Percentiles rank a stretch among this genome's conserved stretches.
phyloP scores from a whole-genome alignment of 2,888 invertebrate genomes.

The Tipula confusa region DNA sequence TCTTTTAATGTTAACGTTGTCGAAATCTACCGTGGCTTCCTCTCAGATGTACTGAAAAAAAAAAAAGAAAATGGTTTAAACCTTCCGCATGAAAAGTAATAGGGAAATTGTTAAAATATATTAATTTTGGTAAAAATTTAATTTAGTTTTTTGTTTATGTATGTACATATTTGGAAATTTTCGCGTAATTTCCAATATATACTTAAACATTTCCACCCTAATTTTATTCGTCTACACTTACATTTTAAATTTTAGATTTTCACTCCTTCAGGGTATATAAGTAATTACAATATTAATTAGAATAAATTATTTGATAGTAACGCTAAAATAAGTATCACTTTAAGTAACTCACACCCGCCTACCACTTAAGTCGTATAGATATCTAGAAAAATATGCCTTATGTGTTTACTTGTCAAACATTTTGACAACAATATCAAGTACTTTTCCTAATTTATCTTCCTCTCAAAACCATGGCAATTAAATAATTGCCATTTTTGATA shows the following conservation, averaged over 20 bases:
- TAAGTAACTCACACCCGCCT: not conserved
- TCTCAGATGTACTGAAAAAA: not conserved
- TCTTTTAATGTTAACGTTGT: not conserved
- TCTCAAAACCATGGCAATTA: conserved; percentile 20
- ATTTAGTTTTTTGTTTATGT: not conserved
- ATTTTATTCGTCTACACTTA: not conserved
- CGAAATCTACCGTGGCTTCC: not conserved
- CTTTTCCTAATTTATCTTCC: not conserved
- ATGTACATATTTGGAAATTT: not conserved
- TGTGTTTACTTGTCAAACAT: not conserved
- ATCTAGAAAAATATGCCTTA: not conserved
- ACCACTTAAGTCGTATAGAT: not conserved
- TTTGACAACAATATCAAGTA: conserved; percentile 20
- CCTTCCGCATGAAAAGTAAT: not conserved
- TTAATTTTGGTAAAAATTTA: not conserved
- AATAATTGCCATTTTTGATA: conserved; percentile 25
- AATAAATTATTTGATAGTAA: not conserved
- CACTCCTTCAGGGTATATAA: not conserved
- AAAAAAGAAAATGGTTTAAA: not conserved
- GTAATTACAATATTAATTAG: not conserved
- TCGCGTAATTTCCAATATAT: too few species aligned
- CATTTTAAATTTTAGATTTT: not conserved
- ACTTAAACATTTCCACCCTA: not conserved
- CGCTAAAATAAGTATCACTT: not conserved
- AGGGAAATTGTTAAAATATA: not conserved